phyloP scores from a whole-genome alignment of 1,140 invertebrate species.

The Pygmarrhopalites habei region DNA sequence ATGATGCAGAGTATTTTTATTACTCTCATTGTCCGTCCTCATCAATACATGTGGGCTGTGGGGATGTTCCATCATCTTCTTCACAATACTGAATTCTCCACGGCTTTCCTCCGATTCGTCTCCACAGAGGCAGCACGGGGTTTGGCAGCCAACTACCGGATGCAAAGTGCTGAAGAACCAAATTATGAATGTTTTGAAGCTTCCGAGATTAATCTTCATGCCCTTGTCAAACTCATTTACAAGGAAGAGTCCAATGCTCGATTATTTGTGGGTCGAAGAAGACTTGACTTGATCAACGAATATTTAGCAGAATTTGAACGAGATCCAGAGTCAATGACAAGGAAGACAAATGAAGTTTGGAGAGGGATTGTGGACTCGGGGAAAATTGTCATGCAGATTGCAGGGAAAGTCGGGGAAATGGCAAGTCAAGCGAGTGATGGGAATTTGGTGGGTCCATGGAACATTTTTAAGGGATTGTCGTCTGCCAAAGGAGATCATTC shows the following conservation, averaged over 20 bases:
- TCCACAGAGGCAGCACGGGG: conserved; percentile 54
- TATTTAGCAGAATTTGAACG: conserved; percentile 24
- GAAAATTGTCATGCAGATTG: conserved; percentile 62
- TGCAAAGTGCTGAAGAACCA: conserved; percentile 33
- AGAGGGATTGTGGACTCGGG: conserved; percentile 41
- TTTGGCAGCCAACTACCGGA: conserved; percentile 29
- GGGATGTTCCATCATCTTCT: conserved; percentile 69
- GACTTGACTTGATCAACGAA: conserved; percentile 34
- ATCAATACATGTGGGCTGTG: conserved; percentile 66
- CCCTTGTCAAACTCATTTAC: conserved; percentile 29
- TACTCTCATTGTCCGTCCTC: conserved; percentile 42
- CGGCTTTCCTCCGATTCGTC: conserved; percentile 66
- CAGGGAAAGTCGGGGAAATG: conserved; percentile 60
- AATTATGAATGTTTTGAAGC: conserved; percentile 37
- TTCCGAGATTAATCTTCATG: conserved; percentile 36
- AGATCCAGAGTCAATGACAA: neutral
- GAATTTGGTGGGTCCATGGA: conserved; percentile 52
- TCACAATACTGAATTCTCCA: conserved; percentile 60
- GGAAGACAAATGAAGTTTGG: conserved; percentile 23
- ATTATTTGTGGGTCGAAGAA: conserved; percentile 35
- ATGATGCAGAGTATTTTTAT: conserved; percentile 36
- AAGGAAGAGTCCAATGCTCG: conserved; percentile 35
- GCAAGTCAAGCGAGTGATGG: conserved; percentile 41
- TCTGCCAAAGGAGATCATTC: no score
- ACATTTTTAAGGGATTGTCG: conserved; percentile 40